Evolutionary conservation across 2,113 vertebrate genomes (phyloP).

Genomic region (Campylomormyrus numenius): DNA sequence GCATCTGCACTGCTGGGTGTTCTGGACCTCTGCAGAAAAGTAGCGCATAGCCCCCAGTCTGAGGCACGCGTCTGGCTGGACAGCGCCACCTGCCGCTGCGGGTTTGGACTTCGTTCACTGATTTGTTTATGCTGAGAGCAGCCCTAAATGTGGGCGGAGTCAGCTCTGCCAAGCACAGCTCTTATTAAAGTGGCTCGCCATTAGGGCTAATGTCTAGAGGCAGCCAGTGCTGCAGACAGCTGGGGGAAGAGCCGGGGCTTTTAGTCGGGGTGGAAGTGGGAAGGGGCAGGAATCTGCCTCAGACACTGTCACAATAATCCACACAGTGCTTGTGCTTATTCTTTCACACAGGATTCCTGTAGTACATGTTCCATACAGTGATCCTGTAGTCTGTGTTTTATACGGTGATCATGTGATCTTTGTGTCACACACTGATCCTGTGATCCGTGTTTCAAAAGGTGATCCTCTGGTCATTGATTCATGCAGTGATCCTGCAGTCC

Average conservation of each 20-base stretch:
- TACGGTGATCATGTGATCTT: neutral
- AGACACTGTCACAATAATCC: neutral
- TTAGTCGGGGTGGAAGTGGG: neutral
- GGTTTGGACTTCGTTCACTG: neutral
- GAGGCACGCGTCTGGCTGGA: neutral
- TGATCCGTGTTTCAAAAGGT: no score
- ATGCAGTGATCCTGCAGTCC: no score
- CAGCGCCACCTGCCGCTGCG: neutral
- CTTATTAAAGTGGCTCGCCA: neutral
- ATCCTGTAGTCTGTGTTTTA: neutral
- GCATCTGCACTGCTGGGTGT: neutral
- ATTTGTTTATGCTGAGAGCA: neutral
- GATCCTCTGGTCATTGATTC: no score
- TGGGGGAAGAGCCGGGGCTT: neutral
- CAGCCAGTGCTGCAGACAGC: neutral
- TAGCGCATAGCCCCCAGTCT: neutral
- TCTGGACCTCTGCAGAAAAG: neutral
- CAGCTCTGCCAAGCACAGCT: neutral
- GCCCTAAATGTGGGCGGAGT: neutral
- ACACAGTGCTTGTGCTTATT: neutral
- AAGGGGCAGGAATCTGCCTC: neutral
- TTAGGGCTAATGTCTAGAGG: neutral
- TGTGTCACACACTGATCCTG: no score
- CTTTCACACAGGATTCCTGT: neutral
- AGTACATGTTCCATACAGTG: neutral